Conservation (phyloP, 2,113 vertebrate genomes). For the Paratilapia polleni region DNA sequence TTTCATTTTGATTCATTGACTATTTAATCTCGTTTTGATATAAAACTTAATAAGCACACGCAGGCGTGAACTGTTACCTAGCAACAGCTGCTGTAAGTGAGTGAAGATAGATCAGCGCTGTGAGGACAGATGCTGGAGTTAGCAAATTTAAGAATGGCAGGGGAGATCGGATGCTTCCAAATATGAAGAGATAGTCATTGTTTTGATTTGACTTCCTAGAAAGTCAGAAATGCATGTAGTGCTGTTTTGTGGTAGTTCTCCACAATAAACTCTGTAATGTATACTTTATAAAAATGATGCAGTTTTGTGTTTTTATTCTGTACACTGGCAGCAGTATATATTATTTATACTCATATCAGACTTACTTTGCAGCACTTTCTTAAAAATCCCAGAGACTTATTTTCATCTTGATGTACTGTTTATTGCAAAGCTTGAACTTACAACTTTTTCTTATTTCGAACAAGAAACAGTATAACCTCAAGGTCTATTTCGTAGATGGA, state of each 20-base stretch:
- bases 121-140: slow-evolving; percentile 33
- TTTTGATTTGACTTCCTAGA: neutral
- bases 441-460: neutral
- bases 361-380: neutral
- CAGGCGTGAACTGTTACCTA: slow-evolving; percentile 55
- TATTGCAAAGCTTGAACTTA: neutral
- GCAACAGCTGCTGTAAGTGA: slow-evolving; percentile 65
- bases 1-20: slow-evolving; percentile 25
- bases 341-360: neutral
- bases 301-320: neutral
- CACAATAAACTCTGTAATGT: neutral
- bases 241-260: neutral
- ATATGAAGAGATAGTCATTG: slow-evolving; percentile 14
- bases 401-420: neutral
- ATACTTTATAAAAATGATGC: neutral
- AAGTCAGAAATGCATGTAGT: neutral
- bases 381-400: neutral
- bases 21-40: slow-evolving; percentile 34
- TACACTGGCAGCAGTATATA: neutral
- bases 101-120: slow-evolving; percentile 32
- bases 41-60: slow-evolving; percentile 34
- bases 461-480: neutral
- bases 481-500: neutral
- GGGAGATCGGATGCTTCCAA: slow-evolving; percentile 20
- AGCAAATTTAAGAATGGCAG: slow-evolving; percentile 28